Evolutionary conservation across 2,888 invertebrate species (phyloP).

Genomic region (Xanthostigma xanthostigma): DNA sequence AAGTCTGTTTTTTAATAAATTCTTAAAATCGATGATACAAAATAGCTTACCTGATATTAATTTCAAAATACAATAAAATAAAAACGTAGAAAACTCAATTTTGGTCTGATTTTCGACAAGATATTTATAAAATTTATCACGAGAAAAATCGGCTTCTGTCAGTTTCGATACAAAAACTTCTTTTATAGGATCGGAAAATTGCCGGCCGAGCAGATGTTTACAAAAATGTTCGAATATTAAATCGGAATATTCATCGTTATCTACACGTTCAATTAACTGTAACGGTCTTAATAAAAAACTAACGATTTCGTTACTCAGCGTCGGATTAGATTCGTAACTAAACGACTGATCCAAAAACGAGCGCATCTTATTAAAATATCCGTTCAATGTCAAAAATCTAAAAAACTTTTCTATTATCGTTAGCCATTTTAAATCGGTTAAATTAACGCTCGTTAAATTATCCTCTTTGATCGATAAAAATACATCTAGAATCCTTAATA

Average conservation of each 20-base stretch:
- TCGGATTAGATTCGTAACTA: conserved; percentile 27
- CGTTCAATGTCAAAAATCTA: conserved; percentile 16
- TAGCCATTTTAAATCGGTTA: conserved; percentile 19
- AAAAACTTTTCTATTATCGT: too few relatives aligned
- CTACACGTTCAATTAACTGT: conserved; percentile 33
- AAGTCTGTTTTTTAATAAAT: too few relatives aligned
- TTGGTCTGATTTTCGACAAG: conserved; percentile 20
- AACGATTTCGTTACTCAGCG: conserved; percentile 52
- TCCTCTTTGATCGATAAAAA: conserved; percentile 36
- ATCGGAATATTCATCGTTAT: conserved; percentile 34
- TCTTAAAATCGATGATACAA: neutral
- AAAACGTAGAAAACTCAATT: conserved; percentile 6
- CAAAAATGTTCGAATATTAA: conserved; percentile 41
- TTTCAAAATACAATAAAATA: conserved; percentile 5
- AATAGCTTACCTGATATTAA: conserved; percentile 2
- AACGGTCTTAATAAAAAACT: conserved; percentile 67
- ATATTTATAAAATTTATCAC: conserved; percentile 28
- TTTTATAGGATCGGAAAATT: conserved; percentile 51
- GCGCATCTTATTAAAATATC: conserved; percentile 61
- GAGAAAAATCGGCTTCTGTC: conserved; percentile 33
- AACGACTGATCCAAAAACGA: conserved; percentile 41
- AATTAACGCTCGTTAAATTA: conserved; percentile 25
- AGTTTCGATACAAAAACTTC: conserved; percentile 56
- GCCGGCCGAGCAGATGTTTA: conserved; percentile 47
- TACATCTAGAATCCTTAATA: conserved; percentile 63